Evolutionary conservation across 2,888 invertebrate species (phyloP), one percentile per base, ranked within the genome.

Genomic region (Allacma fusca): DNA sequence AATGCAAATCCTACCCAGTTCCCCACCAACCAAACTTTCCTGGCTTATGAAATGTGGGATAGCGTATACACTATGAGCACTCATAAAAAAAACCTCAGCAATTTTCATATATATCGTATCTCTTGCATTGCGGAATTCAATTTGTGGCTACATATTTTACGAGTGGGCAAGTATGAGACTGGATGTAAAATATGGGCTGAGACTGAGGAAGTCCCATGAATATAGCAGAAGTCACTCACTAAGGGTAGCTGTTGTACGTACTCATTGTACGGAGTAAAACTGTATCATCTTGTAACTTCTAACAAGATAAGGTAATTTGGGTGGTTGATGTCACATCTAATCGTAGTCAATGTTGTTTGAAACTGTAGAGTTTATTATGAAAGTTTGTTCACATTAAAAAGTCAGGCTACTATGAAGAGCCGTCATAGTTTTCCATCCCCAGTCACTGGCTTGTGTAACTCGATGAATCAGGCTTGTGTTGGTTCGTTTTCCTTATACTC

Each of bases 301-400:
- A 40, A 40, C 50, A 50, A 50, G 59, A 57, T 44, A 57, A 72
- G 59, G 72, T 72, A 57, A 72, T 72, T 72, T 72, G 19, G 34
- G 59, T 34, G 50, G 59, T 34, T 62, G 21, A 59, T 72, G 72
- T 72, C 72, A 72, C 29, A 28, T 72, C 34, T 72, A 72, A 72
- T 72, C 62, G 44, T 28, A 50, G 21, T 50, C 1, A 50, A 72
- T 50, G 57, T 29, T 29, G 19, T 29, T 28, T 28, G 65, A 29
- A 72, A 34, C 59, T 16, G 9, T 50, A 4, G 16, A 50, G 57
- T 72, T 29, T 34, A 68, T 40, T 68, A 68, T 68, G 21, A 68
- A 68, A 68, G 68, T 40, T 65, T 65, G 65, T 65, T 28, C 65
- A 65, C 19, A 65, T 65, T 65, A 24, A 29, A 72, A 57, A 72